phyloP scores from a whole-genome alignment of 1,140 invertebrate genomes.

The Diachasma alloeum region DNA sequence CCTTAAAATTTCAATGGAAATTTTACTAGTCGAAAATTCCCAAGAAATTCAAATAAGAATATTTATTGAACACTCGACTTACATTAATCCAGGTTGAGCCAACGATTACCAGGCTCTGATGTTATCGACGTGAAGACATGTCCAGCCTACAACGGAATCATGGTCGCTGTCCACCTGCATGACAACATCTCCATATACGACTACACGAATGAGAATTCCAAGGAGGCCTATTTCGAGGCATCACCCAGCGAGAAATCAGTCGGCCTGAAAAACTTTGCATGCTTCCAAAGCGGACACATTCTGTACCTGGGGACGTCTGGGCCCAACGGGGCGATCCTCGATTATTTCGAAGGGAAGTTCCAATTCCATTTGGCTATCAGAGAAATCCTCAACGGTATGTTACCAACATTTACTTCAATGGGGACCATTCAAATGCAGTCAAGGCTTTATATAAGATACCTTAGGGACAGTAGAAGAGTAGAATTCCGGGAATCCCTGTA shows the following conservation, averaged over 20 bases:
- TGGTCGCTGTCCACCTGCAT: conserved; percentile 34
- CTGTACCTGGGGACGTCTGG: conserved; percentile 47
- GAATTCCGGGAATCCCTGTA: no score
- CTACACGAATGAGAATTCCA: conserved; percentile 31
- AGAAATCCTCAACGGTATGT: conserved; percentile 22
- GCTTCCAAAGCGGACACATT: conserved; percentile 49
- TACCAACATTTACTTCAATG: no score
- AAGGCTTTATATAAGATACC: no score
- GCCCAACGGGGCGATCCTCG: conserved; percentile 37
- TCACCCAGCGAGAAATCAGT: conserved; percentile 36
- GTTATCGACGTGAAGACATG: conserved; percentile 38
- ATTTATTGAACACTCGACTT: no score
- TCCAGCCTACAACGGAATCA: conserved; percentile 20
- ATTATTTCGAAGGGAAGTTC: conserved; percentile 25
- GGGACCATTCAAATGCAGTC: no score
- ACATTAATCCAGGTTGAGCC: no score
- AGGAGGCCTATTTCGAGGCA: conserved; percentile 21
- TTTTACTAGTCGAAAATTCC: no score
- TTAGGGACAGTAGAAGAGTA: no score
- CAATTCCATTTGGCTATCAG: conserved; percentile 33
- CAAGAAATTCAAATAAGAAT: no score
- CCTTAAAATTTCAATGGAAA: no score
- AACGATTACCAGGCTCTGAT: conserved; percentile 29
- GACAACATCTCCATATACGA: conserved; percentile 42
- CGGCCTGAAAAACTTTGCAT: conserved; percentile 41